Base-by-base conservation (phyloP, 2,888 invertebrate species). In the Synanthedon myopaeformis region DNA sequence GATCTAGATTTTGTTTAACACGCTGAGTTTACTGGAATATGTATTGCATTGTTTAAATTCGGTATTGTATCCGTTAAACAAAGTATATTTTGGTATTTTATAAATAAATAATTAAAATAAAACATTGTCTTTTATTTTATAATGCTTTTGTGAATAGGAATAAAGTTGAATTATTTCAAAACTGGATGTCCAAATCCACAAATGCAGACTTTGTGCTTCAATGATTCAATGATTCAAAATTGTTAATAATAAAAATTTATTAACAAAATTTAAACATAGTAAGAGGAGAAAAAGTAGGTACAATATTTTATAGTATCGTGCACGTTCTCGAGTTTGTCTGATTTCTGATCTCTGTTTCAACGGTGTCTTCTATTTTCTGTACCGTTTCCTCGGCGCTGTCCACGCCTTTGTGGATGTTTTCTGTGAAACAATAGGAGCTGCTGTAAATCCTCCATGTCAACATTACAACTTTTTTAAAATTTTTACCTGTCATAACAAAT, bases 321-420 rank as follows among this genome's bases (percentile, higher is more conserved):
- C 88, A 88, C 4, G 87, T 77, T 62, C 82, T 69, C 42, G 88
- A 88, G 65, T 79, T 88, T 1, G 86, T 87, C 58, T 88, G 88
- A 64, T 88, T 85, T 51, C 80, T 69, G 60, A 87, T 79, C 63
- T 86, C 82, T 0, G 84, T 81, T 57, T 83, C 84, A 0, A 86
- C 78, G 1, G 81, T 80, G 55, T 87, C 85, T 56, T 85, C 85
- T 12, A 85, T 67, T 60, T 78, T 84, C 64, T 84, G 81, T 51
- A 87, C 72, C 1, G 80, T 69, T 53, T 85, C 78, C 55, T 86
- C 86, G 0, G 82, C 76, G 5, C 61, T 69, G n/a, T 82, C 80
- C 8, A 87, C 65, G 23, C 82, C 80, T 67, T 82, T 86, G 69
- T 86, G 77, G 17, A 87, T 73, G 53, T 76, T 83, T 58, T 85